Conservation (phyloP, 2,888 invertebrate species). For the Boloria selene region DNA sequence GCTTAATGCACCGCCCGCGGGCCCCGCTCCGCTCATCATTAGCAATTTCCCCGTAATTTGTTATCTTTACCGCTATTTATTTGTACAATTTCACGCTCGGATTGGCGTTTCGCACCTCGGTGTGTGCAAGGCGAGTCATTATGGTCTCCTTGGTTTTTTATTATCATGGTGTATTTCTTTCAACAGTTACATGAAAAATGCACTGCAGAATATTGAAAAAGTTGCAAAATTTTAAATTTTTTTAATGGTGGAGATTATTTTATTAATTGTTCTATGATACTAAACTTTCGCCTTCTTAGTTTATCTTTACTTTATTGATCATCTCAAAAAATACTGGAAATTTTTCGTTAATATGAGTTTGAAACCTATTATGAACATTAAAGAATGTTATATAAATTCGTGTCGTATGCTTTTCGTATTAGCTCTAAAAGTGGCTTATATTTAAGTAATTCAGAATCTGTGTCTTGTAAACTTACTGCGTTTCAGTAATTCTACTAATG, state of each 20-base stretch:
- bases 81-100: conserved; percentile 74
- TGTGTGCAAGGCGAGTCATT: conserved; percentile 31
- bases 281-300: no score
- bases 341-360: no score
- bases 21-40: conserved; percentile 79
- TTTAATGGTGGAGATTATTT: background rate
- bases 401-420: no score
- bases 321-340: no score
- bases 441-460: no score
- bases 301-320: no score
- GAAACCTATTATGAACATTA: no score
- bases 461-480: no score
- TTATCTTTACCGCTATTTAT: conserved; percentile 81
- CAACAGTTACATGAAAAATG: conserved; percentile 32
- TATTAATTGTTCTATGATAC: no score
- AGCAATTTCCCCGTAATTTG: conserved; percentile 82
- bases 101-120: conserved; percentile 58
- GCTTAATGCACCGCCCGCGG: conserved; percentile 82
- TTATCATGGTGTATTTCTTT: conserved; percentile 12
- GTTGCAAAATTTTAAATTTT: conserved; percentile 22
- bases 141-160: conserved; percentile 39
- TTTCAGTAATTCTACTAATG: no score
- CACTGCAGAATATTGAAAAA: conserved; percentile 22
- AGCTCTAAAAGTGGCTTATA: no score
- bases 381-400: no score